Base-by-base conservation (phyloP, 2,797 vertebrate species). In the Pogoniulus pusillus region DNA sequence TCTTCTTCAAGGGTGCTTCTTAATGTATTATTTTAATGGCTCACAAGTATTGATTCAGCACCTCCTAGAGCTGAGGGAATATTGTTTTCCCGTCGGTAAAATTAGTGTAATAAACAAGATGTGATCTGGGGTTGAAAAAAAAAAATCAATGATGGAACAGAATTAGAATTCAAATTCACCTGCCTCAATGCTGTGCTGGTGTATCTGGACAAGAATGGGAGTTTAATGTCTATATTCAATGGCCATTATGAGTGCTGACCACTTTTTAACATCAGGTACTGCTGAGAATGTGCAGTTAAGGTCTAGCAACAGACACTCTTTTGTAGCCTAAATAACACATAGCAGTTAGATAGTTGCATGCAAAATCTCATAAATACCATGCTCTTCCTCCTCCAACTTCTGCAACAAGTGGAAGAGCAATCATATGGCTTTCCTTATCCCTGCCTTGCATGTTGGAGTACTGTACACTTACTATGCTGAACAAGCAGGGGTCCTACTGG, bases 21-120 rank as follows among this genome's bases (percentile, higher is more conserved):
- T 91, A 91, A 90, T 91, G 72, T 91, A 41, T 84, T 94, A 41
- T 89, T 92, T 92, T 87, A 92, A 85, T 93, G 60, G 29, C 62
- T 85, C n/a, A 19, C 37, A 65, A 51, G 53, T 88, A 92, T 94
- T 87, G 92, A 96, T 95, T 91, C 75, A 71, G 78, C 92, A 86
- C 54, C 74, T 84, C 80, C 84, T 72, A 79, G 87, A 93, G 68
- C 81, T 73, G 68, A 84, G 57, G 55, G 77, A 91, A 60, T 89
- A 82, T 86, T 90, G 53, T 94, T 90, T 93, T 80, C 75, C 65
- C 3, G 0, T 82, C 0, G 20, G 75, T 90, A 85, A 95, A 93
- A 91, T 94, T 85, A 94, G 70, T 69, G 66, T 81, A 90, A 89
- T 94, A 94, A 93, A 94, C 90, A 93, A 87, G 89, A 92, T 90